A percentile compares a stretch with the other conserved stretches of the same genome.
These are phyloP conservation scores for Takifugu ocellatus DNA, from an alignment of 2,797 vertebrate genomes.

Conservation along the genomic window DNA sequence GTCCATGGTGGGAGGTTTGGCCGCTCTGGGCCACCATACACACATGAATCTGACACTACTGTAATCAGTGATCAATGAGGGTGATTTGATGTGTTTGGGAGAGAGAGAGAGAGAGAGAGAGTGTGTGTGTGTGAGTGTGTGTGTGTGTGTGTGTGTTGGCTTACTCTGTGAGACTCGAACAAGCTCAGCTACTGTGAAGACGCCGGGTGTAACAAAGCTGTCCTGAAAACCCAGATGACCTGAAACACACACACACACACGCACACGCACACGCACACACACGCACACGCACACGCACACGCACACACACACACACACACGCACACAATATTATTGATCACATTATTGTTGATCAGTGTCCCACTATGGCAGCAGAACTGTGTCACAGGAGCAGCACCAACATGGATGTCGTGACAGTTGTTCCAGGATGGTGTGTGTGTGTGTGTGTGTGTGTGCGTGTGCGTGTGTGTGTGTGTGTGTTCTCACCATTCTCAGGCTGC, in stretches of 20 bases:
- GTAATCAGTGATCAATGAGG: too few species aligned
- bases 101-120: too few species aligned
- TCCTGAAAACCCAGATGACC: constrained; percentile 98
- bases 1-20: too few species aligned
- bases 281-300: constrained; percentile 1
- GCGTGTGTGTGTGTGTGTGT: neutral
- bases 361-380: too few species aligned
- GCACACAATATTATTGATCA: neutral
- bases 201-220: constrained; percentile 97
- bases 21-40: too few species aligned
- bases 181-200: constrained; percentile 96
- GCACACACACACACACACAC: constrained; percentile 58
- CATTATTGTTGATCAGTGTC: neutral
- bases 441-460: too few species aligned
- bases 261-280: constrained; percentile 5
- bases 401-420: too few species aligned
- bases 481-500: constrained; percentile 95
- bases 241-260: constrained; percentile 61
- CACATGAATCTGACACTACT: neutral
- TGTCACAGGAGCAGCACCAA: too few species aligned
- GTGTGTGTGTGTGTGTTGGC: constrained; percentile 52
- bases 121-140: neutral
- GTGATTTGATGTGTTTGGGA: too few species aligned
- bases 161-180: constrained; percentile 98
- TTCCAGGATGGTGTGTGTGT: too few species aligned